Percentiles rank a stretch among this genome's conserved stretches.
These are phyloP conservation scores for Eueides isabella DNA, from an alignment of 1,140 invertebrate genomes.

Conservation along the genomic window DNA sequence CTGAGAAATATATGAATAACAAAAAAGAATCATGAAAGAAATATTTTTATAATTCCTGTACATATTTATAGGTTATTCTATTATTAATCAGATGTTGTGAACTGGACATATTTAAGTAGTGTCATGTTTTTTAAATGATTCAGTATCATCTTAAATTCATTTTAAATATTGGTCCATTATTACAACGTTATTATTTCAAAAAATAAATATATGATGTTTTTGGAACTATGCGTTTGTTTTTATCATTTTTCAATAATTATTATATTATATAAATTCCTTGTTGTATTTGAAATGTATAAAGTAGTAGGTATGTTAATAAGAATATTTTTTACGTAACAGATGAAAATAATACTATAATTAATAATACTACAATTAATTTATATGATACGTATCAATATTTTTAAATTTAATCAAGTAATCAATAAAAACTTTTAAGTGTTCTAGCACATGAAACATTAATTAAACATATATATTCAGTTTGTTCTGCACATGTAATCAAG, in stretches of 20 bases:
- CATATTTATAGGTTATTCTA: conserved; percentile 30
- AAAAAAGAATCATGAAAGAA: conserved; percentile 47
- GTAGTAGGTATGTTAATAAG: too few relatives aligned
- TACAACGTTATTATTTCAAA: conserved; percentile 51
- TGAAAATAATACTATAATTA: too few relatives aligned
- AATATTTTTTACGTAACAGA: too few relatives aligned
- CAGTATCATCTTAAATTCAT: too few relatives aligned
- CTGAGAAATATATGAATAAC: conserved; percentile 65
- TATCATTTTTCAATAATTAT: not conserved
- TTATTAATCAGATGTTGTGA: conserved; percentile 56
- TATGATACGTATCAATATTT: too few relatives aligned
- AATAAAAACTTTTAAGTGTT: too few relatives aligned
- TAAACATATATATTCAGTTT: too few relatives aligned
- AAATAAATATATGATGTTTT: not conserved
- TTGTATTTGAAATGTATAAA: not conserved
- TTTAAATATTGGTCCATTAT: conserved; percentile 74
- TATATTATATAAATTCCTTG: not conserved
- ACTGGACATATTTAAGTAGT: conserved; percentile 75
- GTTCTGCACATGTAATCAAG: too few relatives aligned
- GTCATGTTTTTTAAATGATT: conserved; percentile 9
- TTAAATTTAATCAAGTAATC: too few relatives aligned
- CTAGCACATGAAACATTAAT: too few relatives aligned
- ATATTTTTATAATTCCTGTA: conserved; percentile 29
- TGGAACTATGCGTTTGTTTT: not conserved
- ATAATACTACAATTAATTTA: too few relatives aligned